Base-by-base conservation (phyloP, 2,797 vertebrate genomes). In the Brachymystax lenok region DNA sequence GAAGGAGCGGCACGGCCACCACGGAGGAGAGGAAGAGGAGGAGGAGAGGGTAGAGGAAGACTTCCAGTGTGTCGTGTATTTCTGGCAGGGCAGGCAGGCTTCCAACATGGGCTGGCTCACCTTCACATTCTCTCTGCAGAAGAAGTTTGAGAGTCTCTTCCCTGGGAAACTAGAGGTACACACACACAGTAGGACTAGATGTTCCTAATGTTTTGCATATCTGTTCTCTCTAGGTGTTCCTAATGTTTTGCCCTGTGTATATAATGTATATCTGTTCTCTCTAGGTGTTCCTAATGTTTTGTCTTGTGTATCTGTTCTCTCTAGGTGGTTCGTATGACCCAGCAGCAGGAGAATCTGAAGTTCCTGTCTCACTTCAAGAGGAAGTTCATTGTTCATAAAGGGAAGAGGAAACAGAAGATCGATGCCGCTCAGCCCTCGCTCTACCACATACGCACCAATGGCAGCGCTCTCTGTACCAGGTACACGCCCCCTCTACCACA, bases 71-170 rank as follows among this genome's bases (percentile, higher is more conserved):
- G 95, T 97, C 0, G 97, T 99, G 71, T 99, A 99, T 87, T 99
- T 99, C 94, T 99, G 98, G 98, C 98, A 99, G 92, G 98, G 97
- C 90, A 91, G 98, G 0, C 96, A 99, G 87, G 98, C 98, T 76
- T 99, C 98, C 90, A 99, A 97, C 91, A 99, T 99, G 98, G 98
- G 98, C 88, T 99, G 98, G 98, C 95, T 99, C 81, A 99, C 97
- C 30, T 99, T 99, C 91, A 98, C 97, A 78, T 99, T 99, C 94
- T 99, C 97, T 79, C 93, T 99, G 69, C 98, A 99, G 92, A 99
- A 98, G 94, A 99, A 99, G 91, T 99, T 99, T 0, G 97, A 99
- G 91, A 98, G 95, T 79, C 96, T 99, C 24, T 99, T 99, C 87
- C 97, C 97, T 0, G 98, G 97, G 74, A 99, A 98, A 84, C 92